Conservation (phyloP, 1,140 invertebrate genomes). For the Pseudomyrmex dendroicus region DNA sequence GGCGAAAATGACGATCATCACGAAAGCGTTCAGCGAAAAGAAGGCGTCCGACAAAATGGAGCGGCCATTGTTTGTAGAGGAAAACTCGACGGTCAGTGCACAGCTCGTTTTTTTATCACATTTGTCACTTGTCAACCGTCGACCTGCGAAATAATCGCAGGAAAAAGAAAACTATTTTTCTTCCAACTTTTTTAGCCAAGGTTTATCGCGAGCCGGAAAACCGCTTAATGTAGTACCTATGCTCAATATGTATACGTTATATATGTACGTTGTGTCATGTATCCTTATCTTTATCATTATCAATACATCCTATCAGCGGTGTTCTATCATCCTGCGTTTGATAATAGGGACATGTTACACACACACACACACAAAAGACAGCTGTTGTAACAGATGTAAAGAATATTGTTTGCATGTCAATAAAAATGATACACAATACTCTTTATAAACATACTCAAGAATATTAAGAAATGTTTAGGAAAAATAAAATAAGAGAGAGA, state of each 20-base stretch:
- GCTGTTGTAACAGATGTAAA: neutral
- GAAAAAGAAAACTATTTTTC: neutral
- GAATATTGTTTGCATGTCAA: neutral
- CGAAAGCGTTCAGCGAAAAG: conserved; percentile 88
- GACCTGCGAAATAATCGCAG: neutral
- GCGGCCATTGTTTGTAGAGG: conserved; percentile 86
- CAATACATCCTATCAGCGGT: too few relatives aligned
- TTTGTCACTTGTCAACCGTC: neutral
- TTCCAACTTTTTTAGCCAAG: neutral
- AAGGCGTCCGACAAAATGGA: conserved; percentile 87
- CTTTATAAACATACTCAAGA: neutral
- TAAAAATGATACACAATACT: neutral
- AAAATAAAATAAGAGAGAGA: too few relatives aligned
- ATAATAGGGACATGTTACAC: neutral
- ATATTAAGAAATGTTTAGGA: neutral
- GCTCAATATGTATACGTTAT: neutral
- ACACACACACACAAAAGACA: neutral
- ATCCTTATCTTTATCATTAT: too few relatives aligned
- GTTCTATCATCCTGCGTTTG: neutral
- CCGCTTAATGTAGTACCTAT: too few relatives aligned
- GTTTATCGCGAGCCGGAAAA: too few relatives aligned
- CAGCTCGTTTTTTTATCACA: neutral
- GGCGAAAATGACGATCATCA: conserved; percentile 88
- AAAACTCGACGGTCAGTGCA: conserved; percentile 78
- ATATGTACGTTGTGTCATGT: neutral